A percentile compares a stretch with the other conserved stretches of the same genome.
Evolutionary conservation across 2,888 invertebrate genomes (phyloP).

Genomic region (Argyresthia goedartella): DNA sequence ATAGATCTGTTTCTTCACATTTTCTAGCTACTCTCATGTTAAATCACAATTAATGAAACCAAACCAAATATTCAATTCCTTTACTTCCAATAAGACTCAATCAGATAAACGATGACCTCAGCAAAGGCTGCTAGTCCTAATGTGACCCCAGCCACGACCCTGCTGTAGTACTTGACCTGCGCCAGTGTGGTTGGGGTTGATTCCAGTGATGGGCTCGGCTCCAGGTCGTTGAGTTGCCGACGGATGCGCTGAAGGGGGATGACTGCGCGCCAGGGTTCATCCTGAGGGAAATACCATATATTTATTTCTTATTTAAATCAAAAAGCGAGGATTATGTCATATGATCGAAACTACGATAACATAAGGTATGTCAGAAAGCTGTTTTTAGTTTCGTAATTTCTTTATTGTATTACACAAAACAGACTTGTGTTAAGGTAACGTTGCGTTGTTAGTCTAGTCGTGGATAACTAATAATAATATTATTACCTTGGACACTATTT

Average conservation of each 20-base stretch:
- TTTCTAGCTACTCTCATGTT: not conserved
- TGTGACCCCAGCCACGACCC: slow-evolving; percentile 31
- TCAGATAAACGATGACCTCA: slow-evolving; percentile 37
- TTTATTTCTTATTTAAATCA: too few relatives aligned
- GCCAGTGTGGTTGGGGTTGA: not conserved
- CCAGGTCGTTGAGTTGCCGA: slow-evolving; percentile 17
- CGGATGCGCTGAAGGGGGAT: slow-evolving; percentile 26
- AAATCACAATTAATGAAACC: not conserved
- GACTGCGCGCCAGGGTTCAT: slow-evolving; percentile 32
- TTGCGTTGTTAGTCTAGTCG: too few relatives aligned
- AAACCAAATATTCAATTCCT: not conserved
- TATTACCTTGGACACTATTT: too few relatives aligned
- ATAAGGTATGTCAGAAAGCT: too few relatives aligned
- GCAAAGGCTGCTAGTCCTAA: slow-evolving; percentile 33
- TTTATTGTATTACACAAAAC: too few relatives aligned
- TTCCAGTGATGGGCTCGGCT: not conserved
- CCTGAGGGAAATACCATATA: slow-evolving; percentile 18
- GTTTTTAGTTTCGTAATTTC: too few relatives aligned
- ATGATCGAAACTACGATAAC: too few relatives aligned
- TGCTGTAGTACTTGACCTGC: slow-evolving; percentile 34
- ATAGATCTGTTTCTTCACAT: too few relatives aligned
- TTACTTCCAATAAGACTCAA: slow-evolving; percentile 25
- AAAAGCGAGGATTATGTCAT: too few relatives aligned
- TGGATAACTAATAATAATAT: too few relatives aligned
- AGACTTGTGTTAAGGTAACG: too few relatives aligned